Evolutionary conservation across 2,797 vertebrate genomes (phyloP), one percentile per base, ranked within the genome.

Genomic region (Sebastiscus albofasciatus): DNA sequence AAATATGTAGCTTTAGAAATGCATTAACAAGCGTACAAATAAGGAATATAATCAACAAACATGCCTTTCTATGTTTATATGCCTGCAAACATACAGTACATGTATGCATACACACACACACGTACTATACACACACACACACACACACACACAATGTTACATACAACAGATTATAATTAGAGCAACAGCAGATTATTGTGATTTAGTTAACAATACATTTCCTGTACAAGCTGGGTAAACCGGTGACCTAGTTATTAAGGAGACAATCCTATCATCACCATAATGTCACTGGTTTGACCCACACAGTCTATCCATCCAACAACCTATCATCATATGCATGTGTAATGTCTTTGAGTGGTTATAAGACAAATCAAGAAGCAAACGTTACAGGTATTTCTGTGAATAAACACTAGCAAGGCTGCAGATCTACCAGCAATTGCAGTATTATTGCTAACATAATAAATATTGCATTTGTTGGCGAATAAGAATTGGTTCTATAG

Each of bases 211-310:
- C 46, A 52, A n/a, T 52, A 52, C 42, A 46, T 46, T 5, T 52
- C 62, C 24, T 70, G 64, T 64, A 59, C 36, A 26, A 66, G 55
- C 26, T 29, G 34, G 26, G 54, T 72, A 31, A 79, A 75, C 39
- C 79, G 67, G 8, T 75, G 76, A 52, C 59, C 46, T 54, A 46
- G 29, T 59, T 86, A 70, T 62, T 60, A 61, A 7, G 4, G 20
- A 70, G 31, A 75, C 27, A 74, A 72, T 80, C 60, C 56, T 46
- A 64, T 72, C 31, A 34, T 68, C 54, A 36, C 69, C 54, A 67
- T 58, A 68, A 79, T 82, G 79, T 78, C 61, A 75, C 59, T 46
- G 39, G 36, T 78, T 82, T 69, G 68, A 85, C 52, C 55, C 36
- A 49, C 33, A 65, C 6, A 72, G 20, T 54, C 10, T 7, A 59